Conservation (phyloP, 2,888 invertebrate genomes). For the Tinea pellionella region DNA sequence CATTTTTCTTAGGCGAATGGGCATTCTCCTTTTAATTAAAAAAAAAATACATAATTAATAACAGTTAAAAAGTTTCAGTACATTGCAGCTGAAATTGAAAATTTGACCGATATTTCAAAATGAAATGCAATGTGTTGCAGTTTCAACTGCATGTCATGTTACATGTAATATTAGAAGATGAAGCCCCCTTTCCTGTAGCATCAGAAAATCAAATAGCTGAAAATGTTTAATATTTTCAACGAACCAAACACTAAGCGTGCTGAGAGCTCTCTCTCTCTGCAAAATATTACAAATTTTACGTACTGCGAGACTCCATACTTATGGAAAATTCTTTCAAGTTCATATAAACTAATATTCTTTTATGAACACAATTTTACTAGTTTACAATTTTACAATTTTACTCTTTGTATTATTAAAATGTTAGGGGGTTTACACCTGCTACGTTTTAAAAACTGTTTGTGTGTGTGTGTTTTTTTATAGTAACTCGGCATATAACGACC, state of each 20-base stretch:
- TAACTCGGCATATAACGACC: no score
- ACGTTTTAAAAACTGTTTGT: no score
- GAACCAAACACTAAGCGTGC: neutral
- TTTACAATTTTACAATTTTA: neutral
- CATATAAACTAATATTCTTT: neutral
- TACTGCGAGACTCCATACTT: neutral
- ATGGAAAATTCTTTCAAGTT: neutral
- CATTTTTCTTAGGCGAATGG: no score
- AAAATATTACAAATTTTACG: slow-evolving; percentile 2
- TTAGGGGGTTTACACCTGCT: no score
- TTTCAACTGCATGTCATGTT: neutral
- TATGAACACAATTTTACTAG: neutral
- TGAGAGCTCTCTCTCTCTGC: neutral
- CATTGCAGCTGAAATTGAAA: no score
- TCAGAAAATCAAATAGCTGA: slow-evolving; percentile 11
- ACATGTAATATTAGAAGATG: neutral
- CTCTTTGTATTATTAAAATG: neutral
- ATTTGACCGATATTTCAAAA: no score
- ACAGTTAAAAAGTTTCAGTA: no score
- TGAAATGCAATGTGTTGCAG: no score
- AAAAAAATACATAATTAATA: no score
- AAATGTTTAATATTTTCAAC: slow-evolving; percentile 11
- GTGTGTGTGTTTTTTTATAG: no score
- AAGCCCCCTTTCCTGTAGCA: neutral
- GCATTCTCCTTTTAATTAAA: no score